Conservation (phyloP, 2,888 invertebrate species). For the Dinocampus coccinellae region DNA sequence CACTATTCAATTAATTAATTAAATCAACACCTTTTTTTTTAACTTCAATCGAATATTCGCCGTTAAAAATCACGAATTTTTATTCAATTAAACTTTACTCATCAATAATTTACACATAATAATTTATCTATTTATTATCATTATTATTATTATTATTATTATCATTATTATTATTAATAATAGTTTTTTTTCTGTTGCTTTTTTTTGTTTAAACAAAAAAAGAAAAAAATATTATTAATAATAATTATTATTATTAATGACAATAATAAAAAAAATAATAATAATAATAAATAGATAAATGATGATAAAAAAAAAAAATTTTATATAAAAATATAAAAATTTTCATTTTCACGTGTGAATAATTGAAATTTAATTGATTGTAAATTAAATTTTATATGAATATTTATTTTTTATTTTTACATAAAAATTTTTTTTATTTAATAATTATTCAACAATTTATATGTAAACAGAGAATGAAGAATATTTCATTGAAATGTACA, state of each 20-base stretch:
- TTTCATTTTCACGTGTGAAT: neutral
- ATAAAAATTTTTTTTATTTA: too few species aligned
- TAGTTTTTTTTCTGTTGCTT: too few species aligned
- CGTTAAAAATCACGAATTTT: neutral
- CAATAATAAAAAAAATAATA: too few species aligned
- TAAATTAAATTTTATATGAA: too few species aligned
- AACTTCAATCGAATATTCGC: neutral
- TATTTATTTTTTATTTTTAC: too few species aligned
- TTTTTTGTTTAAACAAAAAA: too few species aligned
- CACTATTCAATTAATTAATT: neutral
- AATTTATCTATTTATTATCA: neutral
- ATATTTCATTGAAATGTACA: neutral
- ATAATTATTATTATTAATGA: too few species aligned
- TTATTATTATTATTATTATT: too few species aligned
- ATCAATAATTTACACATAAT: neutral
- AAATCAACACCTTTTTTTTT: neutral
- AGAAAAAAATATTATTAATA: too few species aligned
- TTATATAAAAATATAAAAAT: neutral
- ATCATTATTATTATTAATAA: too few species aligned
- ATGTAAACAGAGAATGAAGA: neutral
- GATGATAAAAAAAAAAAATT: neutral
- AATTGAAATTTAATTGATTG: too few species aligned
- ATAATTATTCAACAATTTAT: neutral
- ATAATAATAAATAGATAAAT: too few species aligned
- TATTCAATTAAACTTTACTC: neutral